Base-by-base conservation (phyloP, 2,888 invertebrate genomes). In the Polyploca ridens region DNA sequence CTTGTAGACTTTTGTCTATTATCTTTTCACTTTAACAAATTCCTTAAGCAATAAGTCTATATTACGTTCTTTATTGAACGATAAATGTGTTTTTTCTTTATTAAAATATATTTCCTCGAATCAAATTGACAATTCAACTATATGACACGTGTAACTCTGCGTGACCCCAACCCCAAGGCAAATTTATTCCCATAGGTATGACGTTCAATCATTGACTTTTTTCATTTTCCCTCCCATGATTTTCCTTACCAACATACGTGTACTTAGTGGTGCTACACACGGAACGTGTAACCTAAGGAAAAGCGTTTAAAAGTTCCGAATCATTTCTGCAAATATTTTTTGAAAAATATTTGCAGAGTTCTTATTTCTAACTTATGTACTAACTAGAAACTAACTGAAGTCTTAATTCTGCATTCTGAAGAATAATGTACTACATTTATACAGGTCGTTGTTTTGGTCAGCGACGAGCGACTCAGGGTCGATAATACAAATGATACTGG, bases 171-270 rank as follows among this genome's bases (percentile, higher is more conserved):
- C 78, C 76, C 66, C 68, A 76, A 80, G 74, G 54, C 54, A 89
- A 91, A 91, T 90, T 86, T 92, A 93, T 93, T 94, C 94, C 92
- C 93, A 84, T 79, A 89, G 91, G 93, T 89, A 91, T 88, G 89
- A 85, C 88, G 86, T 88, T 91, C 91, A 91, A 93, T 94, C 93
- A 93, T 91, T 90, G 91, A 89, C 85, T 54, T 90, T 82, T 79
- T 75, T 76, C 78, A 78, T 79, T 80, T 79, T 75, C 71, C 71
- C 70, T 72, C 60, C 70, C 69, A 69, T 67, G 69, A 73, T 66
- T 75, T 71, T 75, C 72, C 75, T 77, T 78, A 73, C 74, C 72
- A 66, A 77, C 73, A 69, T 73, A 71, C 72, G 69, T 70, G 46
- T 35, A 60, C 61, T 27, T 54, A 35, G 35, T 46, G 6, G 5